Base-by-base conservation (phyloP, 2,113 vertebrate species). In the Pterocles burchelli region DNA sequence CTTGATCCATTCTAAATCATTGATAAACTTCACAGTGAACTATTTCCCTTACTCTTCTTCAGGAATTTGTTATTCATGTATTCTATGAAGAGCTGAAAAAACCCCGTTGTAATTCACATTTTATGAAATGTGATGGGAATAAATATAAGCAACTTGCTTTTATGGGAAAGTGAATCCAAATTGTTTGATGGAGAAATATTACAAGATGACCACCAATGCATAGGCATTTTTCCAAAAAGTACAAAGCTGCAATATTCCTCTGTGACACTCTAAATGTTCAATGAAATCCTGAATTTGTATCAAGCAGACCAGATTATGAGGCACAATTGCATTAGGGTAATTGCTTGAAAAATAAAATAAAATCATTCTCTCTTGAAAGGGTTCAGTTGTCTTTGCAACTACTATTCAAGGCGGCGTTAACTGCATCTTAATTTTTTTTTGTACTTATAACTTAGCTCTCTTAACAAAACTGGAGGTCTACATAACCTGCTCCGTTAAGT, bases 321-420 rank as follows among this genome's bases (percentile, higher is more conserved):
- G 46, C 81, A 67, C 71, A 90, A 95, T 93, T 88, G 80, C 63
- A 88, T 89, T 85, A 83, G 71, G 28, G 34, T 78, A 88, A 95
- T 78, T 89, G 89, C 68, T 93, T 90, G 57, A 91, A 93, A 93
- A 95, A 62, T 28, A 70, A 85, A 89, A 87, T 55, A 91, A 80
- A 71, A 88, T 59, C 66, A 77, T 80, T 80, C 24, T 94, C 54
- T 72, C 74, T 89, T 82, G 70, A 89, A 95, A 95, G 55, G 34
- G 36, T 94, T 92, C 70, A n/a, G 74, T 79, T 93, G 58, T 66
- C 88, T 95, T 89, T 76, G 54, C 89, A 90, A 72, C 81, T 88
- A 48, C 29, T 80, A 85, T 48, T 48, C 71, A 80, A 91, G 63
- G 55, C 67, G 83, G 52, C 43, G 71, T 85, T 93, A 88, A 96